Base-by-base conservation (phyloP, 2,113 vertebrate genomes). In the Otocyon megalotis region DNA sequence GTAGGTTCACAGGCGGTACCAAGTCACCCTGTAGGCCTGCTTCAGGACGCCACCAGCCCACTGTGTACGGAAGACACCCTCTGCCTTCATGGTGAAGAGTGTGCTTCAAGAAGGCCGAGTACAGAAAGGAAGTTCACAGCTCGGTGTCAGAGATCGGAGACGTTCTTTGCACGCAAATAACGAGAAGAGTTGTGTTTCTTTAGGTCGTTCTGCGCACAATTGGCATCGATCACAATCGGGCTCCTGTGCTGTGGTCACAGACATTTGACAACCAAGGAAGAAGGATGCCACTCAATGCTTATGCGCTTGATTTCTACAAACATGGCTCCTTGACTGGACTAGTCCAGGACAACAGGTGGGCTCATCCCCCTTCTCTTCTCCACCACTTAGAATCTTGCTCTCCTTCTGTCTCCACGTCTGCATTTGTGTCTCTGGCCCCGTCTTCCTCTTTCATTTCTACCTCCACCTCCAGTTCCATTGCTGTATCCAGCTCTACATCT, bases 261-360 rank as follows among this genome's bases (percentile, higher is more conserved):
- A 96, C 8, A 7, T 93, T 85, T 8, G 98, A 99, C 60, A 86
- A 35, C 12, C 94, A 80, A 20, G 97, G 98, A 85, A 98, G 98
- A 92, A 97, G 7, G 54, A 54, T 60, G 94, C 98, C 97, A 4
- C 98, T 99, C 56, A 98, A 98, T 84, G 98, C 98, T 1, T 98
- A 98, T 37, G 97, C 91, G 3, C 97, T 98, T 56, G 98, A 99
- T 76, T 99, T 99, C 6, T 98, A 98, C 22, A 98, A 98, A 83
- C 98, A 99, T 7, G 98, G 98, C 1, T 98, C 98, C 62, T 94
- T 98, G 94, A 3, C 0, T 62, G 98, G 98, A 81, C 3, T 99
- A 96, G 48, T 26, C 22, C 98, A 94, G 5, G 98, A 99, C 80
- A 99, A 99, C 88, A 35, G 98, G 98, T 99, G 97, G 0, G 94